Base-by-base conservation (phyloP, 2,888 invertebrate genomes). In the Vanessa cardui region DNA sequence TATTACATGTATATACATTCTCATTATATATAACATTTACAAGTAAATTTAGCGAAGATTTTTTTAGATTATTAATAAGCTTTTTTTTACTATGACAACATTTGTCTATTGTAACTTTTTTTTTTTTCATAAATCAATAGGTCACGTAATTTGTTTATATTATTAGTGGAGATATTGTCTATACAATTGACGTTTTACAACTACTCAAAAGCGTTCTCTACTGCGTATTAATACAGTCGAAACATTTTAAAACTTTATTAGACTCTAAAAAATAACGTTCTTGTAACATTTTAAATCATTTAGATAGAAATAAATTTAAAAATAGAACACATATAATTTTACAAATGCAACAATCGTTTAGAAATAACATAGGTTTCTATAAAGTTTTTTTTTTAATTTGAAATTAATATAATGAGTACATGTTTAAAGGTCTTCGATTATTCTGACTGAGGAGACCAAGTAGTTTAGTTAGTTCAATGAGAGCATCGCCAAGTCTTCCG, bases 401-500 rank as follows among this genome's bases (percentile, higher is more conserved):
- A 12, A 12, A 39, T 39, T 1, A 39, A 12, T 12, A 9, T 9
- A 39, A 39, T 12, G 39, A 12, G 12, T 39, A 12, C 18, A 47
- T 33, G n/a, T 56, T n/a, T 18, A 33, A 33, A n/a, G 56, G 33
- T 33, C 56, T 31, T 16, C n/a, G 39, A 12, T 12, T n/a, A 33
- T 18, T 60, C 31, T 26, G 45, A 52, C 45, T 50, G 12, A 44
- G 9, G 18, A 6, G 33, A 31, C 33, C 31, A 50, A 20, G 33
- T 47, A 39, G 16, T 50, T 52, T 49, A 20, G 33, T 74, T 73
- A 78, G 67, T 76, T 77, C 20, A 75, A 69, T 50, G 88, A 83
- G 63, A 89, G 75, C 86, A 88, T 82, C 6, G 89, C 87, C 52
- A 90, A 72, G 39, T 92, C 93, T 68, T 93, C 92, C 62, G 89